phyloP scores from a whole-genome alignment of 2,888 invertebrate species.

The Lordiphosa fenestrarum region DNA sequence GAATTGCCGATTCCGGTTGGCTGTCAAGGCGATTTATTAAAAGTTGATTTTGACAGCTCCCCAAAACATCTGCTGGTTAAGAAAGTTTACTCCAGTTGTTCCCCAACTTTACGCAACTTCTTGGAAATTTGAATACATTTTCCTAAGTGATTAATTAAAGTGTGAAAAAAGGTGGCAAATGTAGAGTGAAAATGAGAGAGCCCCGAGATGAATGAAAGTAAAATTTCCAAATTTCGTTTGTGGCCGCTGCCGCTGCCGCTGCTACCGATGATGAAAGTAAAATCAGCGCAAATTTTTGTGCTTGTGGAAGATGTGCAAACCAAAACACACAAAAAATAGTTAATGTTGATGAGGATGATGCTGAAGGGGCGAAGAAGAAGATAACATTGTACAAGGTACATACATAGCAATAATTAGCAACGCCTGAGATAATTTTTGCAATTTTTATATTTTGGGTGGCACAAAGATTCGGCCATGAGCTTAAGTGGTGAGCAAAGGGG shows the following conservation, averaged over 20 bases:
- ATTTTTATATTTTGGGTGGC: constrained; percentile 26
- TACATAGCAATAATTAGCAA: constrained; percentile 65
- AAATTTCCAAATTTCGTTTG: constrained; percentile 55
- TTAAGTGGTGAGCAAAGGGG: background rate
- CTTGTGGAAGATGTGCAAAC: constrained; percentile 51
- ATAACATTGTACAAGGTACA: constrained; percentile 39
- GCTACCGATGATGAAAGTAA: constrained; percentile 70
- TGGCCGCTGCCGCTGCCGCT: constrained; percentile 27
- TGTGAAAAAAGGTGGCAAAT: constrained; percentile 36
- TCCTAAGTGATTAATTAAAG: constrained; percentile 20
- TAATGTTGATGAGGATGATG: constrained; percentile 11
- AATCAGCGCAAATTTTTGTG: constrained; percentile 61
- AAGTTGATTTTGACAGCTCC: constrained; percentile 10
- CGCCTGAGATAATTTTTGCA: constrained; percentile 68
- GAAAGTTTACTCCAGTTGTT: background rate
- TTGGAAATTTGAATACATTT: constrained; percentile 15
- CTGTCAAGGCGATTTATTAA: constrained; percentile 24
- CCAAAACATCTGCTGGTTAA: background rate
- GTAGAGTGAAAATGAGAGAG: constrained; percentile 17
- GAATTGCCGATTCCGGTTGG: constrained; percentile 61
- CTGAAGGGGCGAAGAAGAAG: background rate
- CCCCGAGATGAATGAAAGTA: constrained; percentile 63
- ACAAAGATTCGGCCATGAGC: constrained; percentile 1
- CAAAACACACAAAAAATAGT: constrained; percentile 25
- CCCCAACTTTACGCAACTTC: constrained; percentile 3